phyloP scores from a whole-genome alignment of 2,888 invertebrate genomes.

The Sialis fuliginosa region DNA sequence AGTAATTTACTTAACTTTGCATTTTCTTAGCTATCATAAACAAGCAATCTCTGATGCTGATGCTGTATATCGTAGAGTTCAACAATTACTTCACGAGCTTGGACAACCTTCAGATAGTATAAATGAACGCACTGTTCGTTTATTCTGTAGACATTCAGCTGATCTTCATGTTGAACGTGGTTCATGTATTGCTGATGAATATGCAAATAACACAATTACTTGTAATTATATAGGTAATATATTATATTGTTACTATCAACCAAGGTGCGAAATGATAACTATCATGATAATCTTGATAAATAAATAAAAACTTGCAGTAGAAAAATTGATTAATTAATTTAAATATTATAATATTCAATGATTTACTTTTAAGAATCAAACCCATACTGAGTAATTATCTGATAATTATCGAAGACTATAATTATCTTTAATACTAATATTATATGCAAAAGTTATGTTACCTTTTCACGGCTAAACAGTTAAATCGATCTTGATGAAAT shows the following conservation, averaged over 20 bases:
- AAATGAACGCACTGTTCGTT: conserved; percentile 45
- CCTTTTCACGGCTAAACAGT: too few relatives aligned
- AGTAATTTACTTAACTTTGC: neutral
- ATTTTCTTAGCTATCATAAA: conserved; percentile 41
- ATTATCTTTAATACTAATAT: too few relatives aligned
- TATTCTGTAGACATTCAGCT: conserved; percentile 77
- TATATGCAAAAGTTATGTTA: too few relatives aligned
- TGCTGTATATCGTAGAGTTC: conserved; percentile 60
- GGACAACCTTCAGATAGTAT: conserved; percentile 57
- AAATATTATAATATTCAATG: too few relatives aligned
- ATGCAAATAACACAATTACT: conserved; percentile 28
- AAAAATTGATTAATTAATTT: too few relatives aligned
- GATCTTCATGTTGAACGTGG: conserved; percentile 67
- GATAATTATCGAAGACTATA: too few relatives aligned
- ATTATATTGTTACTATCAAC: neutral
- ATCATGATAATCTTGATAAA: too few relatives aligned
- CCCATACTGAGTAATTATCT: too few relatives aligned
- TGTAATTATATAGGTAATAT: conserved; percentile 4
- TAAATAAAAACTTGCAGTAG: too few relatives aligned
- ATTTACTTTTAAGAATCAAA: too few relatives aligned
- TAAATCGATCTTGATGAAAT: too few relatives aligned
- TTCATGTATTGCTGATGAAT: conserved; percentile 63
- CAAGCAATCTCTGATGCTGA: conserved; percentile 73
- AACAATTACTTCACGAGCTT: conserved; percentile 59
- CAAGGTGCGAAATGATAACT: too few relatives aligned